Base-by-base conservation (phyloP, 2,888 invertebrate species). In the Aleiodes testaceus region DNA sequence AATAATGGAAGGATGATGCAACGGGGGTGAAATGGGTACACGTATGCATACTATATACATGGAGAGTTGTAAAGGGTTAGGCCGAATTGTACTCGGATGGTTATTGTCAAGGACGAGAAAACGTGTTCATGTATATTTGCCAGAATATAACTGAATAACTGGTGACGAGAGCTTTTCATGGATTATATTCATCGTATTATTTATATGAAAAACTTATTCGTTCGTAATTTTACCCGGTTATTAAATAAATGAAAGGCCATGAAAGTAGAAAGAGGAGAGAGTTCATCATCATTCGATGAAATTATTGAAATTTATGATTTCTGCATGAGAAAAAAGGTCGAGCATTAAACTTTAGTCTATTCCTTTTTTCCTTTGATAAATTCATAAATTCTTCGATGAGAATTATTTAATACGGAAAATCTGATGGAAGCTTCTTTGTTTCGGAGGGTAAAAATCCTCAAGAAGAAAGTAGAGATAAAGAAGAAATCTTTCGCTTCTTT, bases 321-420 rank as follows among this genome's bases (percentile, higher is more conserved):
- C 36, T 36, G 2, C 0, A 26, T 36, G 36, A 36, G 36, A 9
- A 36, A 11, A 7, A 11, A 50, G 49, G 50, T 47, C 61, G 42
- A 49, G 61, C 22, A 71, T 66, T 44, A 52, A 50, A 44, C 5
- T 14, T 55, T 36, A 42, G n/a, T 59, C 7, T 16, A 7, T 50
- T 18, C 16, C 7, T 26, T 59, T 14, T 16, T 36, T 59, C 14
- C 18, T 30, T 18, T 7, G 42, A 59, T 26, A 59, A 55, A 55
- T 55, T 30, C 36, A 36, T 52, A 45, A 64, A 52, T 42, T 50
- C 61, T 44, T 44, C 49, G 52, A 66, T 36, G 67, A 61, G 64
- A 72, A 53, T 63, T 63, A 59, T 55, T 55, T 55, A 45, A 55
- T 45, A 44, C 63, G 53, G 30, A 53, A 55, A 47, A 44, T 55